Base-by-base conservation (phyloP, 2,888 invertebrate genomes). In the Drosophila vallismaia region DNA sequence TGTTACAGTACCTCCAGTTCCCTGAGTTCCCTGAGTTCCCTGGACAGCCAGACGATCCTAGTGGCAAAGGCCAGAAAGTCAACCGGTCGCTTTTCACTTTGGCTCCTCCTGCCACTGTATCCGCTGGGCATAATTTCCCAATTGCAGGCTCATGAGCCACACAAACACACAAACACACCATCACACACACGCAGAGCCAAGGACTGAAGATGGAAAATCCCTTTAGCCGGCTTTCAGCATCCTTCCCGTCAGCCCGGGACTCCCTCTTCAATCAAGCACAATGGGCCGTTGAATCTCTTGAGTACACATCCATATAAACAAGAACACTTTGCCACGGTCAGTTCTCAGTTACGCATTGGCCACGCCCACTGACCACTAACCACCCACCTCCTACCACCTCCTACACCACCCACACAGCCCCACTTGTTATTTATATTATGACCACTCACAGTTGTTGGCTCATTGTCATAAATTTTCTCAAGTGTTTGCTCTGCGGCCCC, bases 41-140 rank as follows among this genome's bases (percentile, higher is more conserved):
- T 29, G 10, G 46, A 10, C 50, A 44, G 10, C 19, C 19, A 33
- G 29, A 58, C 42, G 45, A 50, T 45, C 14, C 40, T 63, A 42
- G 70, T 51, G 70, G 76, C 52, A 64, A 62, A 73, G 74, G 75
- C 70, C 77, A 70, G 56, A 69, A 79, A 88, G 77, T 76, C 74
- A 76, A 77, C 66, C 59, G 55, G 55, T 63, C 51, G 56, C 60
- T 69, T 72, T 71, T 75, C 64, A 66, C 70, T 80, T 75, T 72
- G 58, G 56, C 42, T 58, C 69, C 56, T 46, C 56, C 53, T 67
- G 12, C 56, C 38, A 48, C 49, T 55, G 64, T 62, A 69, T 81
- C 90, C 84, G 74, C 71, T 77, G 88, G 90, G 89, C 76, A 87
- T 86, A 90, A 86, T 90, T 88, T 81, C 81, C 79, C 89, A 89